Percentiles rank a stretch among this genome's conserved stretches.
Evolutionary conservation across 2,888 invertebrate genomes (phyloP).

Genomic region (Salticus scenicus): DNA sequence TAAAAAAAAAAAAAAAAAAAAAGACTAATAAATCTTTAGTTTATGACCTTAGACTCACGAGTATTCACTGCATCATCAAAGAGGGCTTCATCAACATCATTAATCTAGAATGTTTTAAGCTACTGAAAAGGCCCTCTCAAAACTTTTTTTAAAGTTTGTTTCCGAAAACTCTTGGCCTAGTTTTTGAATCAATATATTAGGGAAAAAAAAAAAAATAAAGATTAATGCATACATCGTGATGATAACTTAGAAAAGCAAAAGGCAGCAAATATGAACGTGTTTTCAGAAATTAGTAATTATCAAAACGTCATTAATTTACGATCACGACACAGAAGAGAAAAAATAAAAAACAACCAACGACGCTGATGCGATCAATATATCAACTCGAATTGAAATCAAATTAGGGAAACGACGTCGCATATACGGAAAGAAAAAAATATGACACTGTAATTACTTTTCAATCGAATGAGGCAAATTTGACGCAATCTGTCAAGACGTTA

Average conservation of each 20-base stretch:
- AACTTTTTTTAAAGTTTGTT: background rate
- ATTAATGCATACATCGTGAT: slow-evolving; percentile 11
- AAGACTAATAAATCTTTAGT: slow-evolving; percentile 3
- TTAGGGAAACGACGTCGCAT: slow-evolving; percentile 58
- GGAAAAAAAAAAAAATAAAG: background rate
- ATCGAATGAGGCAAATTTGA: slow-evolving; percentile 64
- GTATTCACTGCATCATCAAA: background rate
- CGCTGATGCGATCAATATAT: slow-evolving; percentile 63
- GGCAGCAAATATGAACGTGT: slow-evolving; percentile 17
- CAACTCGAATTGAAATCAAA: slow-evolving; percentile 68
- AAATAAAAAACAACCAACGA: slow-evolving; percentile 20
- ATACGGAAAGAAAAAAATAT: slow-evolving; percentile 33
- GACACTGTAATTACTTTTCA: slow-evolving; percentile 65
- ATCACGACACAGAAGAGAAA: slow-evolving; percentile 41
- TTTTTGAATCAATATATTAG: background rate
- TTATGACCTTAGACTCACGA: background rate
- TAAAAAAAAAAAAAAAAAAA: too few species aligned
- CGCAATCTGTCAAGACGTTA: slow-evolving; percentile 63
- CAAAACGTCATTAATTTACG: slow-evolving; percentile 56
- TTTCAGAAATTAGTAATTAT: slow-evolving; percentile 62
- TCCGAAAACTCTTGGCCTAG: slow-evolving; percentile 18
- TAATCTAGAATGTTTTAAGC: background rate
- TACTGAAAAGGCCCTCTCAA: background rate
- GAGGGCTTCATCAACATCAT: slow-evolving; percentile 4
- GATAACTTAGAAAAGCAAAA: slow-evolving; percentile 12